Percentiles rank a stretch among this genome's conserved stretches.
phyloP scores from a whole-genome alignment of 2,113 vertebrate species.

The Malurus elegans region DNA sequence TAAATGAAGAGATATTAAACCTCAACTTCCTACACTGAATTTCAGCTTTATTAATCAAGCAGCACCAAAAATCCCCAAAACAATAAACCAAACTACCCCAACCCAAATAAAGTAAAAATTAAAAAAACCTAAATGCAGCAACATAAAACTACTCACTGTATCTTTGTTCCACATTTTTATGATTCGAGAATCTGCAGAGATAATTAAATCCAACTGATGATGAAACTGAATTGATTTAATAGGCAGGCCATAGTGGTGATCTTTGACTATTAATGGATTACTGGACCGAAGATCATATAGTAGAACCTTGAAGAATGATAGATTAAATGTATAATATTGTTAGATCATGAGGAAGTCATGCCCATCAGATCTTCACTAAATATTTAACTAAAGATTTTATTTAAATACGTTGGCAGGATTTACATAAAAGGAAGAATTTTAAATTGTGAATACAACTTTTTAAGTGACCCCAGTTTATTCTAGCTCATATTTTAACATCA shows the following conservation, averaged over 20 bases:
- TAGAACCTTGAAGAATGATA: slow-evolving; percentile 78
- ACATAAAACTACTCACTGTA: slow-evolving; percentile 74
- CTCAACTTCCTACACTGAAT: background rate
- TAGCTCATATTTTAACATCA: background rate
- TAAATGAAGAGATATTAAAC: background rate
- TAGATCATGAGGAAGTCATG: background rate
- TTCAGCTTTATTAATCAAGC: background rate
- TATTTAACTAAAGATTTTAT: background rate
- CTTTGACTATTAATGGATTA: slow-evolving; percentile 89
- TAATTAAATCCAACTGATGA: slow-evolving; percentile 82
- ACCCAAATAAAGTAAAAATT: background rate
- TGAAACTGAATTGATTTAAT: slow-evolving; percentile 92
- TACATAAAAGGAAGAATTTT: background rate
- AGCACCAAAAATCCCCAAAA: background rate
- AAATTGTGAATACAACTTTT: background rate
- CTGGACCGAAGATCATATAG: slow-evolving; percentile 93
- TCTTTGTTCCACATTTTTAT: slow-evolving; percentile 97
- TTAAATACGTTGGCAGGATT: background rate
- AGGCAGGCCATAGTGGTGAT: slow-evolving; percentile 93
- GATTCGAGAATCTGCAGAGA: slow-evolving; percentile 93
- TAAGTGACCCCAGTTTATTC: background rate
- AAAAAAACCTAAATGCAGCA: background rate
- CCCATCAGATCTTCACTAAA: background rate
- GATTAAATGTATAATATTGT: background rate
- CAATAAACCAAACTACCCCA: background rate